Evolutionary conservation across 92 coral and sea anemone species (phyloP).

Genomic region (Pocillopora meandrina): DNA sequence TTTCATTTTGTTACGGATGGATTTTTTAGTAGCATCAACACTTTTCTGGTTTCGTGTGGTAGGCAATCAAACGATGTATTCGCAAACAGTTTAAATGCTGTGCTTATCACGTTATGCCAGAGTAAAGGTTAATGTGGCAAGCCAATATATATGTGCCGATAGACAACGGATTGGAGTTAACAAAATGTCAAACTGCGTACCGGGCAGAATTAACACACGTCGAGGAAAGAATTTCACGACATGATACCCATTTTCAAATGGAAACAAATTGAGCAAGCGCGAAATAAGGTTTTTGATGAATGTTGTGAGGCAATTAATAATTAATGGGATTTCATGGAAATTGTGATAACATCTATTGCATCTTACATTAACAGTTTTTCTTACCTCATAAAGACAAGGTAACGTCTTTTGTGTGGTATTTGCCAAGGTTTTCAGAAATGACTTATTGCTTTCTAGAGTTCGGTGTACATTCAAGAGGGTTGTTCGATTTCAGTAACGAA

Average conservation of each 20-base stretch:
- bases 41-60: no score
- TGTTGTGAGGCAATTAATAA: constrained; percentile 1
- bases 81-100: no score
- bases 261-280: not conserved
- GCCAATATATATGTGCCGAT: not conserved
- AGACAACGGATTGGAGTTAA: no score
- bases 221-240: not conserved
- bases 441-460: no score
- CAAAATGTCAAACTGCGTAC: not conserved
- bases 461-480: no score
- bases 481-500: no score
- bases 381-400: not conserved
- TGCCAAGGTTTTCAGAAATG: no score
- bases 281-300: not conserved
- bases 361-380: not conserved
- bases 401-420: not conserved
- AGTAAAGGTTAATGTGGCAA: not conserved
- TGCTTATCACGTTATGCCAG: not conserved
- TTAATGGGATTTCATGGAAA: not conserved
- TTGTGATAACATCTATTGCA: not conserved
- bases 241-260: not conserved
- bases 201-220: not conserved
- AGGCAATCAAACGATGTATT: no score
- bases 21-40: no score
- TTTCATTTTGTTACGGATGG: no score